phyloP scores from a whole-genome alignment of 2,888 invertebrate genomes.

The Ectropis crepuscularia region DNA sequence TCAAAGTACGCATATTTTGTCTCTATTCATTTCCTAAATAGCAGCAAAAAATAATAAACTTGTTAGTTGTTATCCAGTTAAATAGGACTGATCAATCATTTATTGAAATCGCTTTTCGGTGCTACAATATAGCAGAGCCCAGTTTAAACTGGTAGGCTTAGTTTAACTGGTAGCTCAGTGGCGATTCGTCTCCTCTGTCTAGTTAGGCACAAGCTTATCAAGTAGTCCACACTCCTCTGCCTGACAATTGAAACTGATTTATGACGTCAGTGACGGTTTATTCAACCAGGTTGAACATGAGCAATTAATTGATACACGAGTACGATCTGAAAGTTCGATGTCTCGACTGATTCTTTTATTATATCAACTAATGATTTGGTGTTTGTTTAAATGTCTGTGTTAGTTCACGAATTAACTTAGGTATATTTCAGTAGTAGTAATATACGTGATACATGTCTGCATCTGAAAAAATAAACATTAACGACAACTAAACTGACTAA shows the following conservation, averaged over 20 bases:
- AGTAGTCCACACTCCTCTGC: constrained; percentile 66
- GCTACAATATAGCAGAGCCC: constrained; percentile 50
- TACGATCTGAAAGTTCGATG: constrained; percentile 41
- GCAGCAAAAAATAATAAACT: constrained; percentile 45
- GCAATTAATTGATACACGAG: constrained; percentile 63
- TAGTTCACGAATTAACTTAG: background rate
- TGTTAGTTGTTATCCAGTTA: too few species aligned
- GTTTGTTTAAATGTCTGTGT: background rate
- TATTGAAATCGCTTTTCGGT: constrained; percentile 42
- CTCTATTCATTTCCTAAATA: too few species aligned
- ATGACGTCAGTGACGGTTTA: constrained; percentile 69
- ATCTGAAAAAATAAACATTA: too few species aligned
- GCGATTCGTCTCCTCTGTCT: constrained; percentile 70
- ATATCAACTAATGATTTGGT: too few species aligned
- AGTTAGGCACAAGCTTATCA: constrained; percentile 70
- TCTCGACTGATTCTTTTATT: background rate
- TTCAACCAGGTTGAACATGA: constrained; percentile 57
- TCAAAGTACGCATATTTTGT: too few species aligned
- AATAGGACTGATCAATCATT: constrained; percentile 41
- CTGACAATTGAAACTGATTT: constrained; percentile 78
- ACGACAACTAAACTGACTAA: too few species aligned
- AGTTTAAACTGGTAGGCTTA: constrained; percentile 51
- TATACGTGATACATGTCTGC: too few species aligned
- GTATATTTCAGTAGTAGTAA: too few species aligned
- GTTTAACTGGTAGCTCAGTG: constrained; percentile 44